Percentiles rank a stretch among this genome's conserved stretches.
Conservation (phyloP, 2,888 invertebrate species). For the Erynnis tages region DNA sequence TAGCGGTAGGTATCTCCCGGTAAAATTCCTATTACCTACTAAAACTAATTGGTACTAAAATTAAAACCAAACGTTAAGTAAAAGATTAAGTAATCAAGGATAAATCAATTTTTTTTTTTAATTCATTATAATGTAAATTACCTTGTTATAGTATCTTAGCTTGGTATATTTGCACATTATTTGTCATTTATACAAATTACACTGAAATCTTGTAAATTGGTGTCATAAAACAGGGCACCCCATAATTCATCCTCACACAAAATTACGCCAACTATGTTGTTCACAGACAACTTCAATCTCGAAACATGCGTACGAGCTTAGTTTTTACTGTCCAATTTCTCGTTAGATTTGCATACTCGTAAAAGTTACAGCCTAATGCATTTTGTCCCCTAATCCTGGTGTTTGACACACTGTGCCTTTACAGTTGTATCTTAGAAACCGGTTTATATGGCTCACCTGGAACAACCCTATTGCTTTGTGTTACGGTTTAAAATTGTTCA, state of each 20-base stretch:
- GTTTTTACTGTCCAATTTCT: constrained; percentile 65
- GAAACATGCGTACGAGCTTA: constrained; percentile 42
- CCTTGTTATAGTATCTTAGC: no score
- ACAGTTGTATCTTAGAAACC: not conserved
- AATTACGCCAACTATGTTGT: constrained; percentile 29
- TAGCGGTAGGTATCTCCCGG: no score
- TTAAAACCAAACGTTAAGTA: no score
- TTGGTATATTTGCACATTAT: no score
- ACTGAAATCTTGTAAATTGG: constrained; percentile 19
- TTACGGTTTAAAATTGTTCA: constrained; percentile 25
- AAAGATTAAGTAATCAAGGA: no score
- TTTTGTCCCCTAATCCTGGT: constrained; percentile 66
- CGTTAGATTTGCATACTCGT: constrained; percentile 76
- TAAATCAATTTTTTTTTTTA: no score
- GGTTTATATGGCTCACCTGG: constrained; percentile 5
- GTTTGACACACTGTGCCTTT: constrained; percentile 50
- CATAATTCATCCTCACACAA: constrained; percentile 11
- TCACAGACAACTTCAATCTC: constrained; percentile 45
- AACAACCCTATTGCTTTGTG: not conserved
- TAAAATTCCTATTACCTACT: no score
- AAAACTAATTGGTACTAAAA: no score
- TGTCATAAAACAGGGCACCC: constrained; percentile 14
- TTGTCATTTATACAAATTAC: no score
- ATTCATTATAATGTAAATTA: not conserved
- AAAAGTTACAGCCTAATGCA: constrained; percentile 75